Conservation (phyloP, 2,113 vertebrate genomes). For the Siphamia tubifer region DNA sequence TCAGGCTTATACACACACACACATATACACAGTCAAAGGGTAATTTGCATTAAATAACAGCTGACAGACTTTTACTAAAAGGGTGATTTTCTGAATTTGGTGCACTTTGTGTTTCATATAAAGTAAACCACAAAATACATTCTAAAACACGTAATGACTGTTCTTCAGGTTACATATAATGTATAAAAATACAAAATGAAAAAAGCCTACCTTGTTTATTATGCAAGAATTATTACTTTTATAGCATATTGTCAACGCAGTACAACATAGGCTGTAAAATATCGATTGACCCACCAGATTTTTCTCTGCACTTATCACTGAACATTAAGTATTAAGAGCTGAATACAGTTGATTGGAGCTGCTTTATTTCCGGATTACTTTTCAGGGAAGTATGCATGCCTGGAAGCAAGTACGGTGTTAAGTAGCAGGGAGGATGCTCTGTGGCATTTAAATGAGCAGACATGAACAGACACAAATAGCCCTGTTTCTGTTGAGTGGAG, state of each 20-base stretch:
- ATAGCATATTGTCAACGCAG: not conserved
- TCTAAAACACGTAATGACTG: no score
- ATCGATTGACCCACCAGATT: not conserved
- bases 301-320: not conserved
- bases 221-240: not conserved
- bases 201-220: not conserved
- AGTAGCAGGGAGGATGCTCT: not conserved
- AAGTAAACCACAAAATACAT: no score
- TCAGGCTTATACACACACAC: not conserved
- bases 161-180: no score
- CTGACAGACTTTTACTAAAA: not conserved
- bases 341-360: not conserved
- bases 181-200: no score
- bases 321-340: slow-evolving; percentile 12
- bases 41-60: not conserved
- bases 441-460: not conserved
- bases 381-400: not conserved
- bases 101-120: no score
- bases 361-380: slow-evolving; percentile 1
- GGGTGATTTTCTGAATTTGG: no score
- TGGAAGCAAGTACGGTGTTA: slow-evolving; percentile 3
- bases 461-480: not conserved
- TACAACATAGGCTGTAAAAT: not conserved
- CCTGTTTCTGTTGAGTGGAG: slow-evolving; percentile 13
- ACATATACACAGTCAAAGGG: not conserved